Evolutionary conservation across 2,888 invertebrate species (phyloP).

Genomic region (Chrysodeixis includens): DNA sequence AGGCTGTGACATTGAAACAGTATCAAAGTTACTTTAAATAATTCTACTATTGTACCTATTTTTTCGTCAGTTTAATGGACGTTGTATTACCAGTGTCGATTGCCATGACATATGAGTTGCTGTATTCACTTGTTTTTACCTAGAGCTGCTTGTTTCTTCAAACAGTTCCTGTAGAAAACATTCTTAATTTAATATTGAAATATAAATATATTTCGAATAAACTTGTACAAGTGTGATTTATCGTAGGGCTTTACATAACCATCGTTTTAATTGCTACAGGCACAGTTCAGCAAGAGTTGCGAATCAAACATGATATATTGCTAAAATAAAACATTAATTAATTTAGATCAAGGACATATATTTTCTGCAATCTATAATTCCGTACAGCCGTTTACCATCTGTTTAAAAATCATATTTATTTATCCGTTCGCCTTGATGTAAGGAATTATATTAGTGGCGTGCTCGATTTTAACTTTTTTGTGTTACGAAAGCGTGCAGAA

Average conservation of each 20-base stretch:
- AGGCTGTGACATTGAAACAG: not conserved
- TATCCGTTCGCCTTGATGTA: slow-evolving; percentile 60
- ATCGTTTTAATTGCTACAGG: slow-evolving; percentile 31
- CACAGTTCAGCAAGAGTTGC: slow-evolving; percentile 46
- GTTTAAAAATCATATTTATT: slow-evolving; percentile 45
- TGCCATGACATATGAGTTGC: too few species aligned
- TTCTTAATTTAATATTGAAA: not conserved
- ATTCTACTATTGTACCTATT: not conserved
- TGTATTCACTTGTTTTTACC: too few species aligned
- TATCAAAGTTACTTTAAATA: not conserved
- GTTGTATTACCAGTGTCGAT: not conserved
- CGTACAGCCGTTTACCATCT: slow-evolving; percentile 43
- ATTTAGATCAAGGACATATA: slow-evolving; percentile 59
- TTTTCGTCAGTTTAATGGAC: not conserved
- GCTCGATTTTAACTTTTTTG: slow-evolving; percentile 68
- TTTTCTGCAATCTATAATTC: slow-evolving; percentile 57
- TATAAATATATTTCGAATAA: not conserved
- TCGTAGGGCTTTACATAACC: slow-evolving; percentile 30
- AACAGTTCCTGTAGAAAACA: too few species aligned
- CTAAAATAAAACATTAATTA: slow-evolving; percentile 44
- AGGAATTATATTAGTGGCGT: slow-evolving; percentile 61
- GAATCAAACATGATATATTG: slow-evolving; percentile 51
- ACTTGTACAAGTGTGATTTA: not conserved
- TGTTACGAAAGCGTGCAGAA: slow-evolving; percentile 85
- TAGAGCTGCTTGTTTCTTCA: too few species aligned